phyloP scores from a whole-genome alignment of 2,797 vertebrate genomes.

The Gymnoscopelus microlampas region DNA sequence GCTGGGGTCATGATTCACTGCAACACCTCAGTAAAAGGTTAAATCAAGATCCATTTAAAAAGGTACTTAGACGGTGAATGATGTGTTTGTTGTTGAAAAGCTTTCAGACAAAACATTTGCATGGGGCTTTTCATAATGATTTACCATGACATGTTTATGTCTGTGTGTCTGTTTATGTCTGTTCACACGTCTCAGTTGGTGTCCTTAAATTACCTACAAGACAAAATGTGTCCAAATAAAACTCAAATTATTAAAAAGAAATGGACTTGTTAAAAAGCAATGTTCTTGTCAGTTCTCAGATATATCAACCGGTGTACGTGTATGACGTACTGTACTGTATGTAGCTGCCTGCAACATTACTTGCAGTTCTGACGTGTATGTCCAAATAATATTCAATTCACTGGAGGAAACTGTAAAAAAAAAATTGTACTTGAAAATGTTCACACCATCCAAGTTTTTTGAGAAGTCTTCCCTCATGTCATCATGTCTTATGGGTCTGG shows the following conservation, averaged over 20 bases:
- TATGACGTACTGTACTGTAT: no score
- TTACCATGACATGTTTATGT: slow-evolving; percentile 28
- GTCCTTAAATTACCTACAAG: neutral
- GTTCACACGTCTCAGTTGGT: slow-evolving; percentile 36
- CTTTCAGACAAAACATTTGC: slow-evolving; percentile 25
- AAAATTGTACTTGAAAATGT: slow-evolving; percentile 19
- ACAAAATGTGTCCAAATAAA: no score
- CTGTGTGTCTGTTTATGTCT: slow-evolving; percentile 41
- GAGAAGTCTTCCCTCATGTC: slow-evolving; percentile 51
- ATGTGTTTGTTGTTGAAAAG: slow-evolving; percentile 10
- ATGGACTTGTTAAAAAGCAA: no score
- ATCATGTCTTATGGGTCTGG: slow-evolving; percentile 1
- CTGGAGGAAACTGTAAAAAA: neutral
- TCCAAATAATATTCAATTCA: slow-evolving; percentile 1
- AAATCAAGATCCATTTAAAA: neutral
- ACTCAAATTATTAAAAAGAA: no score
- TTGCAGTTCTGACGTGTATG: neutral
- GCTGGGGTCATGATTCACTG: slow-evolving; percentile 23
- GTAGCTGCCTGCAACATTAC: neutral
- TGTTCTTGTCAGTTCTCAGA: no score
- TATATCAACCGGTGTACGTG: no score
- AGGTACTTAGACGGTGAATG: slow-evolving; percentile 20
- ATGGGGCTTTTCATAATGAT: slow-evolving; percentile 28
- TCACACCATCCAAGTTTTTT: slow-evolving; percentile 43
- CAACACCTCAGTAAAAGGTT: slow-evolving; percentile 19